phyloP scores from a whole-genome alignment of 2,888 invertebrate species.

The Brassicogethes aeneus region DNA sequence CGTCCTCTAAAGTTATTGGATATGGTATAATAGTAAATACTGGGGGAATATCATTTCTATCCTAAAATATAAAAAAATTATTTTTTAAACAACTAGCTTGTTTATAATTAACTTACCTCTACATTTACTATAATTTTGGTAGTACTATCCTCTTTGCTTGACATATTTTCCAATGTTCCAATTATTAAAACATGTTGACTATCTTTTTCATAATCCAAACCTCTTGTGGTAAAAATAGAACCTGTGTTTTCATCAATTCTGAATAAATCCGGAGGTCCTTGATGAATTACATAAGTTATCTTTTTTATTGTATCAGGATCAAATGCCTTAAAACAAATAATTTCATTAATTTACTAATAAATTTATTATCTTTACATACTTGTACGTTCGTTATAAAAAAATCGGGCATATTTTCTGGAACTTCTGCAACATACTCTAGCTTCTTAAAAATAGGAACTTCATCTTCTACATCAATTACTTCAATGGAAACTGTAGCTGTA shows the following conservation, averaged over 20 bases:
- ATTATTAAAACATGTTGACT: conserved; percentile 65
- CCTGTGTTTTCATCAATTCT: conserved; percentile 75
- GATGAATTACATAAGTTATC: conserved; percentile 74
- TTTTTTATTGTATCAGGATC: conserved; percentile 75
- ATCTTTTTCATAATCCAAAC: conserved; percentile 71
- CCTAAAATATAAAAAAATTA: conserved; percentile 42
- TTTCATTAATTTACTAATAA: conserved; percentile 1
- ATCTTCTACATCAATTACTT: conserved; percentile 72
- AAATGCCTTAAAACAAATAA: conserved; percentile 50
- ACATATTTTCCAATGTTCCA: conserved; percentile 76
- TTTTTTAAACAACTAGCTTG: neutral
- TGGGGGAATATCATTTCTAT: conserved; percentile 82
- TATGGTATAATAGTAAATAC: conserved; percentile 76
- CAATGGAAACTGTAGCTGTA: conserved; percentile 77
- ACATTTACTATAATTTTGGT: conserved; percentile 66
- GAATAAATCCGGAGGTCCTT: conserved; percentile 74
- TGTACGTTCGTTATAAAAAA: conserved; percentile 69
- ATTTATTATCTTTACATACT: conserved; percentile 39
- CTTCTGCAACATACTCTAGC: conserved; percentile 62
- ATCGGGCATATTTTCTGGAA: conserved; percentile 80
- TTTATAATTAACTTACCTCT: conserved; percentile 43
- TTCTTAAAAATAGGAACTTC: conserved; percentile 73
- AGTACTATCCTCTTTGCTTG: conserved; percentile 58
- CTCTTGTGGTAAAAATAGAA: conserved; percentile 62
- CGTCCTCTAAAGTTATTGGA: conserved; percentile 76